These are phyloP conservation scores for Scomber colias DNA, from an alignment of 2,113 vertebrate genomes.

Conservation along the genomic window DNA sequence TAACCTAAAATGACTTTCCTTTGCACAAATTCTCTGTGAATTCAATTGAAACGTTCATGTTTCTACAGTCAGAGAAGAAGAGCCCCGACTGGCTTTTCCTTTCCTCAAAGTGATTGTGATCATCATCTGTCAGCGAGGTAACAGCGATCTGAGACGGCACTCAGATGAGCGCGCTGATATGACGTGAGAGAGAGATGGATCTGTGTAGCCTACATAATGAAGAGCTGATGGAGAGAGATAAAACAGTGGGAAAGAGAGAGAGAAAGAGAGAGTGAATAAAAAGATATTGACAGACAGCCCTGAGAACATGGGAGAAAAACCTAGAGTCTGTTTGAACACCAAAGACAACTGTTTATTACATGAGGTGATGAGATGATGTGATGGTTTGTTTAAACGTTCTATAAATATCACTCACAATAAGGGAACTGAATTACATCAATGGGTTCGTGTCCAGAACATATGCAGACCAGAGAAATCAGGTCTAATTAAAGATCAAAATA, in stretches of 20 bases:
- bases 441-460: neutral
- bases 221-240: conserved; percentile 38
- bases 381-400: conserved; percentile 32
- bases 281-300: conserved; percentile 12
- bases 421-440: neutral
- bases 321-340: neutral
- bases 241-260: conserved; percentile 1
- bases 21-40: neutral
- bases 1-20: neutral
- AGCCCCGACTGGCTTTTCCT: neutral
- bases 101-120: conserved; percentile 11
- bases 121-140: conserved; percentile 23
- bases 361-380: conserved; percentile 33
- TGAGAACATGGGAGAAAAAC: conserved; percentile 16
- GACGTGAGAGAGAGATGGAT: conserved; percentile 25
- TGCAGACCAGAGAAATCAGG: neutral
- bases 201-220: neutral
- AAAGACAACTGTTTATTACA: conserved; percentile 2
- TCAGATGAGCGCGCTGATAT: conserved; percentile 43
- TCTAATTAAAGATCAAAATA: neutral
- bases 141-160: conserved; percentile 10
- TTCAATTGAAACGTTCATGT: neutral
- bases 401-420: conserved; percentile 25
- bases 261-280: conserved; percentile 14
- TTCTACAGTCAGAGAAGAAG: conserved; percentile 8